Evolutionary conservation across 1,140 invertebrate genomes (phyloP).

Genomic region (Zophobas atratus): DNA sequence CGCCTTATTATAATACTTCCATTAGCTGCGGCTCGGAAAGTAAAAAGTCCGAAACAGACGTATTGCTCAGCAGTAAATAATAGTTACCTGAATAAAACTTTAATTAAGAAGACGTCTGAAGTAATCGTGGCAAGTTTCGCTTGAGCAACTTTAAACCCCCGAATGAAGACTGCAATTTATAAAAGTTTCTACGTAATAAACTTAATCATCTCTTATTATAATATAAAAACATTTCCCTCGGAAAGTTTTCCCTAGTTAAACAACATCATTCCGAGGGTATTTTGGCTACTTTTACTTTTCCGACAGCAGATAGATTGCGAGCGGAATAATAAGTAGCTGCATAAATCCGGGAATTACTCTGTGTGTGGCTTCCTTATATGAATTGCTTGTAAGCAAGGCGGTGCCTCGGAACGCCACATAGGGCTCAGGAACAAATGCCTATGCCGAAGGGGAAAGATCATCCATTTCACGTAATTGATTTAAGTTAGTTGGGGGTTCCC

Average conservation of each 20-base stretch:
- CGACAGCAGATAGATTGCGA: constrained; percentile 36
- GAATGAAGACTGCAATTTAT: constrained; percentile 9
- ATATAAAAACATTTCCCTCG: constrained; percentile 27
- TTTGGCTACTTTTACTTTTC: constrained; percentile 41
- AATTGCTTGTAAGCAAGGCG: constrained; percentile 45
- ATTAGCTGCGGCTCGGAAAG: too few species aligned
- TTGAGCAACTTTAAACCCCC: constrained; percentile 9
- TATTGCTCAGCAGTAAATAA: not conserved
- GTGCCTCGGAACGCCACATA: not conserved
- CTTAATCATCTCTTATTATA: constrained; percentile 31
- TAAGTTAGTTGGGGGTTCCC: constrained; percentile 19
- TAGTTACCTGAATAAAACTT: constrained; percentile 2
- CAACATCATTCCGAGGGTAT: constrained; percentile 14
- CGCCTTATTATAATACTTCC: too few species aligned
- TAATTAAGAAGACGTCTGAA: not conserved
- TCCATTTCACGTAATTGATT: constrained; percentile 39
- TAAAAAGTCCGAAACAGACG: too few species aligned
- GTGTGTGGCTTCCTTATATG: constrained; percentile 45
- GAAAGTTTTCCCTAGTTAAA: constrained; percentile 20
- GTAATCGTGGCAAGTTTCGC: constrained; percentile 4
- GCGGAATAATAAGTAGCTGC: constrained; percentile 51
- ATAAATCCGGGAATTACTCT: constrained; percentile 53
- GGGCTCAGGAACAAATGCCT: not conserved
- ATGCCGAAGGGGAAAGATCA: constrained; percentile 9
- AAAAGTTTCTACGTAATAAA: constrained; percentile 32